A percentile compares a stretch with the other conserved stretches of the same genome.
Evolutionary conservation across 2,888 invertebrate genomes (phyloP).

Genomic region (Oligia fasciuncula): DNA sequence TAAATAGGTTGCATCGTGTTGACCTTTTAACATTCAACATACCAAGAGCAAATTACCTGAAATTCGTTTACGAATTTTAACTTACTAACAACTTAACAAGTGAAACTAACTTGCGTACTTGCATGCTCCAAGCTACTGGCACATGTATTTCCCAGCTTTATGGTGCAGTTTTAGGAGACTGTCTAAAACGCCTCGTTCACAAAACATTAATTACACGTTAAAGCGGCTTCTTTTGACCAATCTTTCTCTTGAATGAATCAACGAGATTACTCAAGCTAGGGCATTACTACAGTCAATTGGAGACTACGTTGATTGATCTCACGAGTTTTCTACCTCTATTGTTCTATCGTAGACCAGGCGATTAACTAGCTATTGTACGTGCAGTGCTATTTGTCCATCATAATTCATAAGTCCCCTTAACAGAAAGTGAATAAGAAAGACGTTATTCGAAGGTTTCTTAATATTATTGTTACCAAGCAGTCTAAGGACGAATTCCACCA

Average conservation of each 20-base stretch:
- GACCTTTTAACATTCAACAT: too few species aligned
- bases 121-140: background rate
- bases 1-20: background rate
- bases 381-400: background rate
- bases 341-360: background rate
- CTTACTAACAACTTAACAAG: too few species aligned
- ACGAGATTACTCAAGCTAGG: constrained; percentile 13
- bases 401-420: background rate
- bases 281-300: constrained; percentile 6
- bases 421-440: background rate
- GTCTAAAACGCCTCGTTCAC: background rate
- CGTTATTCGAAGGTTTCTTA: background rate
- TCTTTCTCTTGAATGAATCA: constrained; percentile 19
- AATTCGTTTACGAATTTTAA: background rate
- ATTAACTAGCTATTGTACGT: background rate
- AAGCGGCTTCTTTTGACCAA: constrained; percentile 31
- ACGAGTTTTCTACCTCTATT: constrained; percentile 32
- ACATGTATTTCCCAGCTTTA: background rate
- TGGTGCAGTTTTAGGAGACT: background rate
- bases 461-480: background rate
- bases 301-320: constrained; percentile 16
- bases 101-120: background rate
- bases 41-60: background rate
- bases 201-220: background rate
- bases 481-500: too few species aligned